These are phyloP conservation scores for Dexiosoma caninum DNA, from an alignment of 2,888 invertebrate genomes.

Conservation along the genomic window DNA sequence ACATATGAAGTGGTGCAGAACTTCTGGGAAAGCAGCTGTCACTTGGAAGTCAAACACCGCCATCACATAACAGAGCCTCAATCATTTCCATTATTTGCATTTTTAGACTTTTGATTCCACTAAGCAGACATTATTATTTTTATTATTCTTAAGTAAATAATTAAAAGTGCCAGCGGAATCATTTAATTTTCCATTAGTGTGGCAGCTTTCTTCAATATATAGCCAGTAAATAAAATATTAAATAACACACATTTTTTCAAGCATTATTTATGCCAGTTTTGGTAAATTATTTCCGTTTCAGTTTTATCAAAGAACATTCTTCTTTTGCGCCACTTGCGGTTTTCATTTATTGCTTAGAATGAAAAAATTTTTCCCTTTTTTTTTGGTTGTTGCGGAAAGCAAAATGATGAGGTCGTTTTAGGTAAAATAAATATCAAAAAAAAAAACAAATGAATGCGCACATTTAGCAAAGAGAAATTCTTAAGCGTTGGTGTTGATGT, in stretches of 20 bases:
- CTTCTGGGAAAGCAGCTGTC: too few species aligned
- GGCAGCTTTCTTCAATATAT: background rate
- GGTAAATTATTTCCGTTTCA: slow-evolving; percentile 57
- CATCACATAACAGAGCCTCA: too few species aligned
- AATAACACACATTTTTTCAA: background rate
- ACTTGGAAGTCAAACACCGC: too few species aligned
- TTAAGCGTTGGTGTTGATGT: background rate
- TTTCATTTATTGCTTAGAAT: slow-evolving; percentile 20
- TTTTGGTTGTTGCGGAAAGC: background rate
- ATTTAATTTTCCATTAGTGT: background rate
- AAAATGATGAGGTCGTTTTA: slow-evolving; percentile 15
- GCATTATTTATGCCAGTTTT: slow-evolving; percentile 43
- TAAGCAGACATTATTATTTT: too few species aligned
- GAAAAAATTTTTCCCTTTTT: background rate
- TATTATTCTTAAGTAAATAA: too few species aligned
- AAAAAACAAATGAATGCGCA: background rate
- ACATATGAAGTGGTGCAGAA: too few species aligned
- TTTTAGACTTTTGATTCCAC: too few species aligned
- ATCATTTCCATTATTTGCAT: too few species aligned
- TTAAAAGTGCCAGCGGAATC: too few species aligned
- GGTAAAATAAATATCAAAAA: background rate
- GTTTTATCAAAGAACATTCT: slow-evolving; percentile 48
- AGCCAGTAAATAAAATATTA: background rate
- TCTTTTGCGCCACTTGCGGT: slow-evolving; percentile 1
- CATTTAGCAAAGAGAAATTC: background rate